Evolutionary conservation across 1,140 invertebrate genomes (phyloP).

Genomic region (Myzus persicae): DNA sequence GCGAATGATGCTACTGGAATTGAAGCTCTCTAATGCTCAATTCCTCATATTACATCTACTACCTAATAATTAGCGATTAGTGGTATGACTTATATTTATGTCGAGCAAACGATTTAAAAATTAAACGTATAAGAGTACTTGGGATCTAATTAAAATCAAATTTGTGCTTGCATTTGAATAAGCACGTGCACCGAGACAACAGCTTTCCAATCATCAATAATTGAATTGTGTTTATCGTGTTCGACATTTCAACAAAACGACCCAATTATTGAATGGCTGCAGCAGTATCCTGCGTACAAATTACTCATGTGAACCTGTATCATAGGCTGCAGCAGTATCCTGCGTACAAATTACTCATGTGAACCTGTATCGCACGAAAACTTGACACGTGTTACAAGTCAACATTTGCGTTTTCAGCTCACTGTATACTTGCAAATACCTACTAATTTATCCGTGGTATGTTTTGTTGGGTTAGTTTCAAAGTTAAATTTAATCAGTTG

Average conservation of each 20-base stretch:
- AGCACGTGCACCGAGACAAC: background rate
- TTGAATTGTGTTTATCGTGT: background rate
- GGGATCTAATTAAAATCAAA: background rate
- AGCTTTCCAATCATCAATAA: background rate
- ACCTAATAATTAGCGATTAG: no score
- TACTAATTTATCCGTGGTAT: no score
- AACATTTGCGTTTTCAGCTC: no score
- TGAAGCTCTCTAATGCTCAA: no score
- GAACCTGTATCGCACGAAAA: no score
- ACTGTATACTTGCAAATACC: no score
- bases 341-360: background rate
- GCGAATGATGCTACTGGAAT: background rate
- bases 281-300: background rate
- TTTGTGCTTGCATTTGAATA: background rate
- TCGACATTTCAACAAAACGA: background rate
- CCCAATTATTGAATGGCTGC: background rate
- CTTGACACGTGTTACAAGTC: no score
- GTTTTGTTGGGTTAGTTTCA: no score
- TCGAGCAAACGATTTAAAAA: background rate
- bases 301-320: background rate
- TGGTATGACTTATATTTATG: background rate
- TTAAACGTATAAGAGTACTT: background rate
- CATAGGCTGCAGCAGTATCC: no score
- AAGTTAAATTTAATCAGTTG: no score
- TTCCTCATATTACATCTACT: no score